Evolutionary conservation across 2,113 vertebrate genomes (phyloP).

Genomic region (Ictidomys tridecemlineatus): DNA sequence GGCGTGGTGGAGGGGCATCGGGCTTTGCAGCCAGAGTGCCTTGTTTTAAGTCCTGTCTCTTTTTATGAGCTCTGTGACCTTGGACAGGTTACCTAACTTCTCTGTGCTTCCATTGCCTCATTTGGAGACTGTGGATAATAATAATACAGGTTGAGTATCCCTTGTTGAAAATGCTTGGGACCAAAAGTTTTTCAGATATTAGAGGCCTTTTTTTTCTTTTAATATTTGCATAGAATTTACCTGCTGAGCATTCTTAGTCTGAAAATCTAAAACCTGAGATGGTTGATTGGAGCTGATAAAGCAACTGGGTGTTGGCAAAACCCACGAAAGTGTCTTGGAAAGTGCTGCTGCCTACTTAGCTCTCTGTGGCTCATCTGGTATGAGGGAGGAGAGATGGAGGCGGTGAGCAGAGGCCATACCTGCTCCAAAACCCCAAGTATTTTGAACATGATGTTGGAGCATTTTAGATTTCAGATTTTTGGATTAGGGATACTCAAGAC

Average conservation of each 20-base stretch:
- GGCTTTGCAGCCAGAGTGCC: not conserved
- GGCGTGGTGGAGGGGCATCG: not conserved
- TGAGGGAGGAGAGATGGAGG: slow-evolving; percentile 50
- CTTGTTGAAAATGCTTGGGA: not conserved
- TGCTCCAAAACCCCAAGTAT: not conserved
- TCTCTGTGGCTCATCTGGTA: slow-evolving; percentile 77
- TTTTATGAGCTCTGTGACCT: not conserved
- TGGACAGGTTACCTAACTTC: not conserved
- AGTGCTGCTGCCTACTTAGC: slow-evolving; percentile 76
- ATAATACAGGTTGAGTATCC: not conserved
- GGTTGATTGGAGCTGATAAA: slow-evolving; percentile 81
- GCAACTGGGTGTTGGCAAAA: slow-evolving; percentile 83
- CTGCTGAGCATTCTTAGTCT: not conserved
- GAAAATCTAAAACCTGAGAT: not conserved
- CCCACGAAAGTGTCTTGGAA: slow-evolving; percentile 80
- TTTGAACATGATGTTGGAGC: not conserved
- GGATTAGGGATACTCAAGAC: not conserved
- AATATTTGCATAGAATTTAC: not conserved
- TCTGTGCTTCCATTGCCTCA: not conserved
- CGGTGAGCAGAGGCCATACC: slow-evolving; percentile 73
- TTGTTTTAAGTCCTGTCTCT: not conserved
- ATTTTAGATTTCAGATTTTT: not conserved
- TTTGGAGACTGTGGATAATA: slow-evolving; percentile 27
- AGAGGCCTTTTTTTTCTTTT: not conserved
- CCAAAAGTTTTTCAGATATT: not conserved